Evolutionary conservation across 2,888 invertebrate genomes (phyloP), one percentile per base, ranked within the genome.

Genomic region (Trichogramma evanescens): DNA sequence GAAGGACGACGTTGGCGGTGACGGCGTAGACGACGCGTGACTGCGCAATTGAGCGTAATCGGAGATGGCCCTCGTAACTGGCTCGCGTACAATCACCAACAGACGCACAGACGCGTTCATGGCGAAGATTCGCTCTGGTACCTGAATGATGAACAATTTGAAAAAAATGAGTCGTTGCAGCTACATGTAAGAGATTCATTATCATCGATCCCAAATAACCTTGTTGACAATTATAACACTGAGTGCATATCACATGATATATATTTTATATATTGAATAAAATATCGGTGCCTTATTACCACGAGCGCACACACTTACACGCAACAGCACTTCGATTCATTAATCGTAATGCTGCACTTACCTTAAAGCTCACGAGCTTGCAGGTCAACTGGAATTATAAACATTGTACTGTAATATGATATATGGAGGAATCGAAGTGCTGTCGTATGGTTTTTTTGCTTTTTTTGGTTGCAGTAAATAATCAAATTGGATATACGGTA

Each of bases 91-190:
- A 72, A 98, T 95, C 69, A 98, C 82, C 65, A 98, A 84, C 62
- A 99, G 82, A 71, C 94, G 91, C 63, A 95, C 89, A 74, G 91
- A 89, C 6, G 91, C 86, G 81, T 98, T 96, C 93, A 98, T 95
- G 62, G 91, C 91, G 68, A 89, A 84, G 57, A 99, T 93, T 66
- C 98, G 83, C 79, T 93, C 92, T 8, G 98, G 96, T 43, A 94
- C 96, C 87, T 92, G 67, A 13, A 38, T 50, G 6, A 13, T 26
- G 6, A 9, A 45, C 45, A 45, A 9, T 45, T 45, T 45, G 3
- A 26, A 26, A 1, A 50, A 8, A 50, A 50, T 50, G 7, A 50
- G 9, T 26, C 26, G 26, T 26, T 26, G 26, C 26, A 26, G 26
- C 26, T 26, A 26, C 26, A 26, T 3, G 26, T 26, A 26, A 26